Evolutionary conservation across 2,797 vertebrate species (phyloP), one percentile per base, ranked within the genome.

Genomic region (Semaprochilodus insignis): DNA sequence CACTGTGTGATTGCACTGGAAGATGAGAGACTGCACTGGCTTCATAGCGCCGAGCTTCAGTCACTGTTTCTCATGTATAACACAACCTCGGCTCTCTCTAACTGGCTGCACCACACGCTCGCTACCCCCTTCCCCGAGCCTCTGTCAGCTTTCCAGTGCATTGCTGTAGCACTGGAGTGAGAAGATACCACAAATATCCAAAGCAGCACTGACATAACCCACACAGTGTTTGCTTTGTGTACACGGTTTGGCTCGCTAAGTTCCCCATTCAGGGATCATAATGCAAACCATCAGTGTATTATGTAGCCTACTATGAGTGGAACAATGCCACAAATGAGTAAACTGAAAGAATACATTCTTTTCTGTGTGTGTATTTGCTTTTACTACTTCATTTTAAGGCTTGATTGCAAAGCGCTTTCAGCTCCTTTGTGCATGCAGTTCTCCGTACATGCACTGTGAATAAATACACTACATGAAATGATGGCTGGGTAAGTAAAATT

Each of bases 51-150:
- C n/a, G n/a, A n/a, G 76, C 75, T 59, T 74, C 75, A 78, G 69
- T 63, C 74, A 83, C 76, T 78, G 81, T 83, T 83, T 74, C 81
- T 83, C 81, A 74, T 83, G 81, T 78, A 66, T 78, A 78, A 83
- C 81, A 82, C 62, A 59, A 74, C 75, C 72, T n/a, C 48, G 55
- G 75, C 51, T 83, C 75, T 83, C 72, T 48, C 44, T 66, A 74
- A 77, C 86, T 83, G 84, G 76, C 75, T 78, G 75, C 59, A 36
- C 73, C 81, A 76, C 78, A 60, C 77, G 73, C 85, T 70, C 21
- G 77, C 51, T 67, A 65, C 40, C n/a, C n/a, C 31, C n/a, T 19
- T 27, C 63, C 63, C 71, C 36, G 65, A 40, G 63, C 74, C 74
- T 75, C 80, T 69, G 71, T 84, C 74, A 66, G 60, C 69, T 78